Base-by-base conservation (phyloP, 2,113 vertebrate species). In the Eulemur rufifrons region DNA sequence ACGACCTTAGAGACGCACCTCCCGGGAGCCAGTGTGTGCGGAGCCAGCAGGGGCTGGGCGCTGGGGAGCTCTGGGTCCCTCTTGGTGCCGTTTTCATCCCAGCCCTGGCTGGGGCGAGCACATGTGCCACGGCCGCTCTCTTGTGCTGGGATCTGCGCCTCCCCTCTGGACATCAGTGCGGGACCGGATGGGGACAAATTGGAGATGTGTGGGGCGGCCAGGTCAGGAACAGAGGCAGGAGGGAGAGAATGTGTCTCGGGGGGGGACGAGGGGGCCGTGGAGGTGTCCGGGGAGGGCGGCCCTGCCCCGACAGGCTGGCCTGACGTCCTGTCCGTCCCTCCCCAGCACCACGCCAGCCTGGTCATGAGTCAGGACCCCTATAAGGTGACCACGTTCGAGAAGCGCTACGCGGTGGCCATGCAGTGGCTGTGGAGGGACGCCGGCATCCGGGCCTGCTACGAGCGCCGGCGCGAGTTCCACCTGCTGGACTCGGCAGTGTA, bases 401-500 rank as follows among this genome's bases (percentile, higher is more conserved):
- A 96, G n/a, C 54, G 50, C 3, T 95, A 98, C 0, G 97, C 98
- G 0, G 97, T 98, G 3, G 98, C 98, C 32, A 98, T 99, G 74
- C 98, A 98, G 32, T 98, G 96, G 45, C 98, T 99, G 78, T 99
- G 99, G 99, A 95, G 89, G 6, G 99, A 99, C 64, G 39, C 97
- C 0, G 99, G 99, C 25, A 92, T 99, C 56, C 98, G 93, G 34
- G 91, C 97, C 37, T 99, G 99, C 97, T 99, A 99, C 34, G 98
- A 98, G 81, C 99, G 99, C 3, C 98, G 99, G 66, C 98, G 99
- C 18, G 99, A 99, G 92, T 99, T 99, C 96, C 99, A 99, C 59
- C 98, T 99, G 21, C 98, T 99, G 23, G 99, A 99, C 98, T 99
- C 99, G 0, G 99, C 99, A 0, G 98, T 99, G 68, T 99, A 99